Base-by-base conservation (phyloP, 2,797 vertebrate species). In the Thalassophryne amazonica region DNA sequence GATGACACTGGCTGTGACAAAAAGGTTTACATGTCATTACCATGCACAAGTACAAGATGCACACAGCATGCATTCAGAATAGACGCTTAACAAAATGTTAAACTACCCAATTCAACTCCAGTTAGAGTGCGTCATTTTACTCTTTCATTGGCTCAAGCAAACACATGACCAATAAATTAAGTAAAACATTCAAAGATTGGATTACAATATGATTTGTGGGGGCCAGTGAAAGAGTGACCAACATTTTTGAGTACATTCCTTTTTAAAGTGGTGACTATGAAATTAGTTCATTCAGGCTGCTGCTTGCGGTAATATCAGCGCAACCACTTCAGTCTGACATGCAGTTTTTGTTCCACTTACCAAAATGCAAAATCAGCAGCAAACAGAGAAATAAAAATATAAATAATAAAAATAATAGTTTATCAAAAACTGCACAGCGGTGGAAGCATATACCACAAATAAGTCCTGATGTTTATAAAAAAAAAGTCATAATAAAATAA, bases 281-380 rank as follows among this genome's bases (percentile, higher is more conserved):
- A 87, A 87, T 81, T 85, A 66, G 57, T 58, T 80, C 80, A 84
- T 79, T 83, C 80, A 73, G 72, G 78, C 72, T 76, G 68, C 74
- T 63, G 53, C 71, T 76, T 66, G 52, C 65, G 2, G 63, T 74
- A 68, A 81, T 52, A 67, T 71, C 80, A 89, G 80, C 69, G 80
- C 84, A 89, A 87, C 86, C 90, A 91, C 88, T 91, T 86, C 89
- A 91, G 85, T 87, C 89, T 75, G 70, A 87, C 90, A 91, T 91
- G 91, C 90, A 89, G 74, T 83, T 87, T 87, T 86, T 79, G 67
- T 75, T 89, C 83, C 86, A 93, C 92, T 92, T 92, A 92, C 92
- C 91, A 90, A 89, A 91, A 91, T 75, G 86, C 85, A 91, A 92
- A 91, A 89, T 89, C 89, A 92, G 91, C 92, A 91, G 88, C 87